Base-by-base conservation (phyloP, 2,797 vertebrate species). In the Pangasius mekongensis region DNA sequence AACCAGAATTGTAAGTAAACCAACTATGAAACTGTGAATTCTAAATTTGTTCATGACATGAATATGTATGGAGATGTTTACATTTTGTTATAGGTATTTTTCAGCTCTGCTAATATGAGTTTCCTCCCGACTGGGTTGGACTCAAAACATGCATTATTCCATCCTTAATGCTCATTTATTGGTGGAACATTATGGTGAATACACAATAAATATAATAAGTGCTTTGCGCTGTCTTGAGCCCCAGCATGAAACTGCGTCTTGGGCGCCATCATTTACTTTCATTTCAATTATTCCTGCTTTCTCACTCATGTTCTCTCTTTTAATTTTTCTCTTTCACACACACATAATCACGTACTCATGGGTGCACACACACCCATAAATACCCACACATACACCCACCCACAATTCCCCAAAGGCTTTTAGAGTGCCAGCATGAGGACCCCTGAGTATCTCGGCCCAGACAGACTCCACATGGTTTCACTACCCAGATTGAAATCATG, bases 371-470 rank as follows among this genome's bases (percentile, higher is more conserved):
- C 87, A 64, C n/a, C 13, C 66, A 33, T 30, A 67, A 33, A 39
- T 7, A 20, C 67, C 36, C 67, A 71, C 67, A 39, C 67, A 71
- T 18, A 71, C 77, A 80, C 18, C 58, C 84, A 86, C 85, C 87
- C 73, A 87, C 85, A 62, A 67, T 73, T 91, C 92, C 90, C 90
- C 74, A 67, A 89, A 90, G 92, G 91, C 91, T 84, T 16, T 7
- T 86, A n/a, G 39, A 27, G 84, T 87, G 92, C 90, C 88, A 91
- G 92, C 94, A 92, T 86, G 92, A 94, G 89, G 92, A 94, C 94
- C 92, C 92, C 89, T 88, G 91, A 90, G 33, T 87, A 74, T 74
- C 67, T 83, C n/a, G 18, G 36, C 66, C 54, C 56, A 87, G 69
- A 73, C 69, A 84, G 64, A 22, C 71, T 91, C 90, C 91, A 91